These are phyloP conservation scores for Naso thynnoides DNA, from an alignment of 2,797 vertebrate genomes.

Conservation along the genomic window DNA sequence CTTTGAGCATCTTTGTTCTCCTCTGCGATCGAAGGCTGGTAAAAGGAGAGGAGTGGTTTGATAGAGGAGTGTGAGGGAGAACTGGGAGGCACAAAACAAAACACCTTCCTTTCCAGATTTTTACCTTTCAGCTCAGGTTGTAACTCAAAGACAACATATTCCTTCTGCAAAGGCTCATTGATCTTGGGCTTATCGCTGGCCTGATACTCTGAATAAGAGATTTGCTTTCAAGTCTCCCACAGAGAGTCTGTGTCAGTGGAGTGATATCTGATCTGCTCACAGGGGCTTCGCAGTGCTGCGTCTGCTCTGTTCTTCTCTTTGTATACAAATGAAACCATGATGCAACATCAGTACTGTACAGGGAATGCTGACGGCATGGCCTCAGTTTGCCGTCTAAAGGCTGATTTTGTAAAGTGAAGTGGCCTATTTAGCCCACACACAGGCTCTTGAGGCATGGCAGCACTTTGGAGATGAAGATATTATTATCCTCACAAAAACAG, in stretches of 20 bases:
- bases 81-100: conserved; percentile 13
- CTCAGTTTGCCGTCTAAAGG: conserved; percentile 25
- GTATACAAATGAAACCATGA: conserved; percentile 23
- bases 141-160: conserved; percentile 32
- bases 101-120: conserved; percentile 22
- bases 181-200: conserved; percentile 28
- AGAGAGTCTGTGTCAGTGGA: conserved; percentile 21
- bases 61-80: conserved; percentile 2
- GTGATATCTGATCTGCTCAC: conserved; percentile 34
- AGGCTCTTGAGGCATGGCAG: conserved; percentile 9
- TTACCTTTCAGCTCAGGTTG: conserved; percentile 39
- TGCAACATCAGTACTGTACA: conserved; percentile 21
- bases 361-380: conserved; percentile 5
- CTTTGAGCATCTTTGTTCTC: conserved; percentile 21
- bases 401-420: conserved; percentile 31
- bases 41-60: conserved; percentile 10
- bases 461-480: background rate
- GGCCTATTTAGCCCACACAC: conserved; percentile 31
- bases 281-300: conserved; percentile 3
- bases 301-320: conserved; percentile 12
- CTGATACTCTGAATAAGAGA: conserved; percentile 40
- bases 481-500: background rate
- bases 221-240: conserved; percentile 39
- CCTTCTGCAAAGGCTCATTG: conserved; percentile 39
- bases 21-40: conserved; percentile 12